Percentiles rank a stretch among this genome's conserved stretches.
phyloP scores from a whole-genome alignment of 2,888 invertebrate genomes.

The Isotomurus palustris region DNA sequence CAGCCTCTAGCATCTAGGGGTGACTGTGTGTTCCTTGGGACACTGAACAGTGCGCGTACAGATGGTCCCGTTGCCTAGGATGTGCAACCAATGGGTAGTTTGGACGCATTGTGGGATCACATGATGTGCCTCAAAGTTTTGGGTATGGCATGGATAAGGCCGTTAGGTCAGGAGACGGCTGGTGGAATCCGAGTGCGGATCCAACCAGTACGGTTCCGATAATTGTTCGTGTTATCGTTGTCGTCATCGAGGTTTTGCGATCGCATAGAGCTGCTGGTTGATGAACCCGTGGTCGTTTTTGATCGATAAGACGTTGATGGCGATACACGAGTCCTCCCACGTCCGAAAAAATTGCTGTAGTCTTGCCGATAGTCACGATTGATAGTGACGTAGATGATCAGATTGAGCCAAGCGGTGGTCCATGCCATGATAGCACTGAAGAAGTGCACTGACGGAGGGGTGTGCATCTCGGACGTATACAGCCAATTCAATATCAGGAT shows the following conservation, averaged over 20 bases:
- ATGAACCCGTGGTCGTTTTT: no score
- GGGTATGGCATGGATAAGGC: neutral
- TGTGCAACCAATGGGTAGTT: no score
- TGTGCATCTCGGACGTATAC: neutral
- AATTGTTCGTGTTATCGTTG: no score
- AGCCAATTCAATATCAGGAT: slow-evolving; percentile 6
- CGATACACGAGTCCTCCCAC: neutral
- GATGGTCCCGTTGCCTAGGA: no score
- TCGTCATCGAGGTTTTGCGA: no score
- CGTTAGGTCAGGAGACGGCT: neutral
- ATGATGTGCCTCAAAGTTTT: neutral
- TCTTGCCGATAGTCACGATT: neutral
- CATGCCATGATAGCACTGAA: neutral
- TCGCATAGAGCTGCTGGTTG: no score
- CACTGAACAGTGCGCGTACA: no score
- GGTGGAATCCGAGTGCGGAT: neutral
- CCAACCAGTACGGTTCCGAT: neutral
- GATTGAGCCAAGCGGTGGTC: no score
- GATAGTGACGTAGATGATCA: no score
- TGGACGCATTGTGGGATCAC: neutral
- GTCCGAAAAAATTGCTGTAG: neutral
- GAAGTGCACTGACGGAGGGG: neutral
- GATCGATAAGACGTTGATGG: neutral
- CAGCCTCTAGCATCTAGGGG: no score
- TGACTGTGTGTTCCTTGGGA: no score